Base-by-base conservation (phyloP, 2,888 invertebrate genomes). In the Torymus tubicola region DNA sequence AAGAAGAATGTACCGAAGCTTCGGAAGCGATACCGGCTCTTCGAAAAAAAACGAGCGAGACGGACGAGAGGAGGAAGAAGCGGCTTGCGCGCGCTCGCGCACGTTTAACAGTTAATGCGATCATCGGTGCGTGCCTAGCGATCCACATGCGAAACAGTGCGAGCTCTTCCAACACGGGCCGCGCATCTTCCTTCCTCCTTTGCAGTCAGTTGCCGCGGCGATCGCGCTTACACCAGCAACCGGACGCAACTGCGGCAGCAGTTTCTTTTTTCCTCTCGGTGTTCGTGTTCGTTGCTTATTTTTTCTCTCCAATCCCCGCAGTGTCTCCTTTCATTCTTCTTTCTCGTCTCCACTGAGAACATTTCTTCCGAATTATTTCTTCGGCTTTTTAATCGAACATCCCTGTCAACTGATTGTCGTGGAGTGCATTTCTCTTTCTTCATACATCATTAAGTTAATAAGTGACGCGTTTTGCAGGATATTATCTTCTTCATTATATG, bases 141-240 rank as follows among this genome's bases (percentile, higher is more conserved):
- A 90, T 89, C 90, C 90, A 91, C 89, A 91, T 90, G 89, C 88
- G 90, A 91, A 91, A 90, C 90, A 90, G 90, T 89, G 90, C 90
- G 89, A 90, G 89, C 86, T 16, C 69, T 61, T 21, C 53, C n/a
- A n/a, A 24, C 53, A 11, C 16, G 2, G 12, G 13, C 67, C 5
- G 52, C 60, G 16, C 58, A 61, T 68, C 24, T 61, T 52, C 31
- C 31, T 31, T 31, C 31, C 60, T 13, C n/a, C 31, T 13, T n/a
- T 50, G 42, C 58, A 18, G 16, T 74, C 64, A 79, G 79, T 73
- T 21, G 64, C 58, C 71, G 55, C 31, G 65, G 42, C 64, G 31
- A 68, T 75, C 63, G 55, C 55, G 55, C 65, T 18, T 68, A 42
- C 55, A 50, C 5, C 31, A 31, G 60, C 50, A 10, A 24, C 58